Conservation (phyloP, 2,113 vertebrate genomes). For the Miniopterus natalensis region DNA sequence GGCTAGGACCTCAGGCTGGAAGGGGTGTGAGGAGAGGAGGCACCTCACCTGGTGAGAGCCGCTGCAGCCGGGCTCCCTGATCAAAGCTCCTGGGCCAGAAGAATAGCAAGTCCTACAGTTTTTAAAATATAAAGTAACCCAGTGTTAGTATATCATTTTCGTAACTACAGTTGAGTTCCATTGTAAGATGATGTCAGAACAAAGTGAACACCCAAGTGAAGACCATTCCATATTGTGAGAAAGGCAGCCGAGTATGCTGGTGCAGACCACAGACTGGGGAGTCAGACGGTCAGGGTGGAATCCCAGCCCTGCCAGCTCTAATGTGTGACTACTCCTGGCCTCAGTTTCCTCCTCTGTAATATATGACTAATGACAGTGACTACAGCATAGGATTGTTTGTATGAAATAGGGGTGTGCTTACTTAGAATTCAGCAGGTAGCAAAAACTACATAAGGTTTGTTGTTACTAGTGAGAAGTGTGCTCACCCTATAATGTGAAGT, state of each 20-base stretch:
- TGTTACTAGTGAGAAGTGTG: neutral
- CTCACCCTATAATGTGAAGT: accelerated
- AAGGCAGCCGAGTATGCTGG: accelerated
- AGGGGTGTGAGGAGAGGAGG: too few relatives aligned
- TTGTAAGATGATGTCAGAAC: neutral
- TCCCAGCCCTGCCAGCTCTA: neutral
- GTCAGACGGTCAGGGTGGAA: too few relatives aligned
- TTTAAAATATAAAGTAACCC: neutral
- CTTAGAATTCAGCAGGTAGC: neutral
- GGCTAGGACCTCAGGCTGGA: neutral
- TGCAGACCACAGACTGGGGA: neutral
- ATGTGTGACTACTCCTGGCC: neutral
- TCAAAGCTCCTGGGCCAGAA: neutral
- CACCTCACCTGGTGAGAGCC: neutral
- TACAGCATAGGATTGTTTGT: neutral
- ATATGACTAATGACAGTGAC: neutral
- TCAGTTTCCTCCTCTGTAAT: neutral
- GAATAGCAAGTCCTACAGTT: neutral
- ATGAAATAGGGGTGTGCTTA: neutral
- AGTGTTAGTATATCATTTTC: neutral
- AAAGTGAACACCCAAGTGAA: neutral
- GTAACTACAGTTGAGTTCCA: neutral
- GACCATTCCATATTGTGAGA: neutral
- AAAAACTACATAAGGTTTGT: neutral
- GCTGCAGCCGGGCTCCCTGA: neutral